Evolutionary conservation across 2,113 vertebrate genomes (phyloP).

Genomic region (Lampris megalopsis): DNA sequence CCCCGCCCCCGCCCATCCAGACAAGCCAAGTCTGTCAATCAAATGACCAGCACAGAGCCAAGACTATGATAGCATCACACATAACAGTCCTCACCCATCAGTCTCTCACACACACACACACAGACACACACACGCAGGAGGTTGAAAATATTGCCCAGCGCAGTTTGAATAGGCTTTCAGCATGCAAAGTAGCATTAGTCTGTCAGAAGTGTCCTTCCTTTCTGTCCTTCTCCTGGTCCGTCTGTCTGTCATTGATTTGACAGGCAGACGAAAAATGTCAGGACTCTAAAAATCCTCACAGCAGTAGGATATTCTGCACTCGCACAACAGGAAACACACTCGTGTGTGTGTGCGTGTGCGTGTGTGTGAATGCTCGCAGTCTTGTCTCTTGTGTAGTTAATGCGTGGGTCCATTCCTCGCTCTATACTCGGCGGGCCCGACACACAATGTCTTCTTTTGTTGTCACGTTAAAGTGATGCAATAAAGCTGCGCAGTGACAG

Average conservation of each 20-base stretch:
- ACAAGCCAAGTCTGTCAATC: conserved; percentile 70
- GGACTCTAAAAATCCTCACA: conserved; percentile 51
- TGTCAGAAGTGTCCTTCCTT: conserved; percentile 68
- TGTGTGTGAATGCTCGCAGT: conserved; percentile 5
- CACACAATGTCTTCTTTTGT: conserved; percentile 81
- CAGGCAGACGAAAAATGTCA: conserved; percentile 79
- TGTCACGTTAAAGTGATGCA: conserved; percentile 84
- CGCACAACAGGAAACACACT: not conserved
- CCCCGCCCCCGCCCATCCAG: conserved; percentile 62
- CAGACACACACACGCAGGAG: conserved; percentile 43
- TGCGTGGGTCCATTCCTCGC: conserved; percentile 72
- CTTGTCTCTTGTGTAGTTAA: conserved; percentile 62
- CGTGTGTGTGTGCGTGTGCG: conserved; percentile 21
- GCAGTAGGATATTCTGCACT: conserved; percentile 46
- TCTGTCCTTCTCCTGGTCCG: conserved; percentile 66
- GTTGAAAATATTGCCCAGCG: conserved; percentile 67
- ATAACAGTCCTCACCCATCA: conserved; percentile 77
- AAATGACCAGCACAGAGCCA: conserved; percentile 53
- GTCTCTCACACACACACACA: conserved; percentile 15
- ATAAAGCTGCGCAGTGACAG: conserved; percentile 81
- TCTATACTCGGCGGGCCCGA: conserved; percentile 53
- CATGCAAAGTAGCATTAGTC: conserved; percentile 76
- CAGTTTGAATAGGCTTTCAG: conserved; percentile 67
- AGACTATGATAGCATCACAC: conserved; percentile 73
- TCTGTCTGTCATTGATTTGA: conserved; percentile 73